Base-by-base conservation (phyloP, 2,888 invertebrate species). In the Dilophus febrilis region DNA sequence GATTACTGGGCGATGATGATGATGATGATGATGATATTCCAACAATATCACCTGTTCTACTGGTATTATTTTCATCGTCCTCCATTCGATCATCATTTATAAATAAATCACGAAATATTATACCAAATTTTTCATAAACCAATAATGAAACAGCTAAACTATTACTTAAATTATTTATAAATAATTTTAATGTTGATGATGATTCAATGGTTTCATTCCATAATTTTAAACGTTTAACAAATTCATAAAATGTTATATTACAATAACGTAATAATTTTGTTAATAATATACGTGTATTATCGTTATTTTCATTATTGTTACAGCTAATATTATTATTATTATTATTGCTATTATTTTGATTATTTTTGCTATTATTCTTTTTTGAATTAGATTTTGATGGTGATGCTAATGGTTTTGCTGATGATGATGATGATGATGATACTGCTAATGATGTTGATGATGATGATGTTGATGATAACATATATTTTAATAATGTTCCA, bases 141-240 rank as follows among this genome's bases (percentile, higher is more conserved):
- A 90, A 82, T 50, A 83, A 84, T 2, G 94, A 87, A 2, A 97
- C 92, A 37, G 84, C 81, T 67, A 95, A 94, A 55, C 87, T 91
- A 41, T 82, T 72, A 54, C 95, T 86, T 42, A 95, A 63, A 44
- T 78, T 72, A 44, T 84, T 79, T 42, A 95, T 81, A 59, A 84
- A 84, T 35, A 74, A 72, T 44, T 80, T 70, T 56, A 92, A 87
- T 42, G 84, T 81, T 49, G 77, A 75, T 0, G 88, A 75, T 63
- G 91, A 72, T 47, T 79, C 78, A 2, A 88, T 81, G 90, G 97
- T 92, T 52, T 91, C 88, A 44, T 84, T 78, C 95, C 95, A 98
- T 54, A 81, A 81, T 56, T 86, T 83, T 53, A 92, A 90, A 66
- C 94, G 94, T 47, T 75, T 77, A 56, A 95, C 92, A 64, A 97